Base-by-base conservation (phyloP, 2,113 vertebrate species). In the Mola mola region DNA sequence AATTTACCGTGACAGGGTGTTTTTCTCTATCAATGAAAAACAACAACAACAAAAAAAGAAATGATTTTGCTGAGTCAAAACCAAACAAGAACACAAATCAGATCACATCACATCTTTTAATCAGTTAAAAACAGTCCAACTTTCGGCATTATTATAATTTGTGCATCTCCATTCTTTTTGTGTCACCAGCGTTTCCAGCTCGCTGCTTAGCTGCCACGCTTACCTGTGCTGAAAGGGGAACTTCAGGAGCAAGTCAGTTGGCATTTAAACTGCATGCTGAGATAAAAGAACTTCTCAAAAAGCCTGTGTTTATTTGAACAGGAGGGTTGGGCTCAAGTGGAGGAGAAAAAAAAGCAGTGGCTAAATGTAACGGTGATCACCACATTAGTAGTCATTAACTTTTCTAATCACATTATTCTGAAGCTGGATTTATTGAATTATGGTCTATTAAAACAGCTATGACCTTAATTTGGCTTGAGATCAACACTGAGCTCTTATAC, bases 221-320 rank as follows among this genome's bases (percentile, higher is more conserved):
- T 60, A 62, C 50, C 60, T 2, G 26, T 64, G 43, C 72, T 59
- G 80, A 93, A 93, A 92, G 88, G 89, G 91, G 92, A 93, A 93
- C 89, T 92, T 84, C 78, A 31, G 64, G 51, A 51, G 36, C 65
- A 51, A 70, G 90, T 90, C 91, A 16, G 92, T 93, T 93, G 89
- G 88, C 92, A 93, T 93, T 93, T 93, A 93, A 93, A 92, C 89
- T 63, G 53, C 46, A 55, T 40, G 34, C 61, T 41, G 38, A 66
- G 86, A 83, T 81, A 83, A 87, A 87, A 73, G 55, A 69, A 87
- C 87, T 88, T 91, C 88, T 90, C 83, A 86, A 85, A 90, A 83
- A 84, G 42, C 46, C 33, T 15, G 28, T 81, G 69, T 81, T 82
- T 88, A 82, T 88, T 81, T 82, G 60, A 66, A 75, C 24, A 75